Evolutionary conservation across 2,113 vertebrate genomes (phyloP).

Genomic region (Pollachius pollachius): DNA sequence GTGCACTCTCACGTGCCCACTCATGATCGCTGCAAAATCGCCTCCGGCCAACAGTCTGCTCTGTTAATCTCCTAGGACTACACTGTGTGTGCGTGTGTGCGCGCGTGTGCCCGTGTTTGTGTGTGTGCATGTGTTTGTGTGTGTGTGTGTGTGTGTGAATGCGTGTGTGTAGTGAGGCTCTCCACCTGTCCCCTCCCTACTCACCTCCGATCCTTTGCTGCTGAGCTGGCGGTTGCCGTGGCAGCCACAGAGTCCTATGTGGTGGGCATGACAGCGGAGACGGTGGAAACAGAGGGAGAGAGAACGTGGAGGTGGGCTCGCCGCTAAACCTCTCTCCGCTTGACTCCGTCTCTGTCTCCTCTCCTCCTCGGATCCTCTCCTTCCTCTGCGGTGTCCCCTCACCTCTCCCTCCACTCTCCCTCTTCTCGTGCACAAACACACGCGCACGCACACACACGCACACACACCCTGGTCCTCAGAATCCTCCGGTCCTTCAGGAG

Average conservation of each 20-base stretch:
- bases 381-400: constrained; percentile 4
- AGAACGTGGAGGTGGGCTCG: constrained; percentile 22
- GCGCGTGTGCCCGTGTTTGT: not conserved
- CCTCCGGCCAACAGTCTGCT: too few species aligned
- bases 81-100: not conserved
- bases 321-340: constrained; percentile 28
- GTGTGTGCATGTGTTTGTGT: not conserved
- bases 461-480: not conserved
- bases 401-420: not conserved
- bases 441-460: not conserved
- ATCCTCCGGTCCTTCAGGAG: too few species aligned
- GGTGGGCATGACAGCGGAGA: constrained; percentile 58
- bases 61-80: too few species aligned
- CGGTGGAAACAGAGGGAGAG: constrained; percentile 34
- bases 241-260: constrained; percentile 64
- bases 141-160: not conserved
- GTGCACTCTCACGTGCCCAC: too few species aligned
- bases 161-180: constrained; percentile 4
- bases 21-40: too few species aligned
- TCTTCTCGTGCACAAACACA: constrained; percentile 7
- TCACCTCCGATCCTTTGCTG: constrained; percentile 51
- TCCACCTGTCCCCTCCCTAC: constrained; percentile 13
- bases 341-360: constrained; percentile 14
- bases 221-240: constrained; percentile 50
- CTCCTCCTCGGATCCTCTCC: constrained; percentile 11